Percentiles rank a stretch among this genome's conserved stretches.
These are phyloP conservation scores for Micoletzkya japonica DNA, from an alignment of 2,888 invertebrate species.

Conservation along the genomic window DNA sequence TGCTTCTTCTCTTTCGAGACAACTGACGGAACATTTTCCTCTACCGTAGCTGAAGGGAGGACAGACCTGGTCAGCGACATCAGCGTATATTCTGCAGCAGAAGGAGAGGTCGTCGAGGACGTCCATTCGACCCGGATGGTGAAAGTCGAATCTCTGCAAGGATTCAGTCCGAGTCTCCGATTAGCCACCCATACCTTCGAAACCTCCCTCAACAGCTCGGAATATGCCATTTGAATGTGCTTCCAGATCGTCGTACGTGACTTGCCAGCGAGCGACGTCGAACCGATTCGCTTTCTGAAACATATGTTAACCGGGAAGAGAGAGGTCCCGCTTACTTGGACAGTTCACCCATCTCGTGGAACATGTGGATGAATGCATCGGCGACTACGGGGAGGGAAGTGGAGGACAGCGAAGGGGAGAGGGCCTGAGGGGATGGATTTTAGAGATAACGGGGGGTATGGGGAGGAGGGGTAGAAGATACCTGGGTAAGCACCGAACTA, in stretches of 20 bases:
- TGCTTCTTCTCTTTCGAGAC: no score
- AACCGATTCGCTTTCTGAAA: slow-evolving; percentile 18
- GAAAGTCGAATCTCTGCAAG: slow-evolving; percentile 46
- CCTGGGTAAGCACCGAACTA: slow-evolving; percentile 5
- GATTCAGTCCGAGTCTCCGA: neutral
- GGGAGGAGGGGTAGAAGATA: neutral
- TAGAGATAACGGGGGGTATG: neutral
- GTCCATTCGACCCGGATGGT: slow-evolving; percentile 52
- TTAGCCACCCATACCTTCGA: slow-evolving; percentile 40
- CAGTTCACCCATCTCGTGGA: slow-evolving; percentile 50
- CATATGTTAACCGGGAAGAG: neutral
- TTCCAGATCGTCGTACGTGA: slow-evolving; percentile 40
- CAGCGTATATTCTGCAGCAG: slow-evolving; percentile 54
- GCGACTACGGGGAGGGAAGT: slow-evolving; percentile 44
- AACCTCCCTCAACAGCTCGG: slow-evolving; percentile 48
- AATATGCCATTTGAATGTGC: slow-evolving; percentile 44
- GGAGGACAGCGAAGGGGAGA: slow-evolving; percentile 2
- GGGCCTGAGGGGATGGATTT: neutral
- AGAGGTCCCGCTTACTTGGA: slow-evolving; percentile 29
- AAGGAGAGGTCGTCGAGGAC: slow-evolving; percentile 54
- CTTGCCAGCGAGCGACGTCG: slow-evolving; percentile 18
- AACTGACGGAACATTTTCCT: no score
- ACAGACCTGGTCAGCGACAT: slow-evolving; percentile 52
- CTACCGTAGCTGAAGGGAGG: neutral
- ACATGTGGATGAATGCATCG: slow-evolving; percentile 54